Evolutionary conservation across 2,797 vertebrate genomes (phyloP), one percentile per base, ranked within the genome.

Genomic region (Poeciliopsis turneri): DNA sequence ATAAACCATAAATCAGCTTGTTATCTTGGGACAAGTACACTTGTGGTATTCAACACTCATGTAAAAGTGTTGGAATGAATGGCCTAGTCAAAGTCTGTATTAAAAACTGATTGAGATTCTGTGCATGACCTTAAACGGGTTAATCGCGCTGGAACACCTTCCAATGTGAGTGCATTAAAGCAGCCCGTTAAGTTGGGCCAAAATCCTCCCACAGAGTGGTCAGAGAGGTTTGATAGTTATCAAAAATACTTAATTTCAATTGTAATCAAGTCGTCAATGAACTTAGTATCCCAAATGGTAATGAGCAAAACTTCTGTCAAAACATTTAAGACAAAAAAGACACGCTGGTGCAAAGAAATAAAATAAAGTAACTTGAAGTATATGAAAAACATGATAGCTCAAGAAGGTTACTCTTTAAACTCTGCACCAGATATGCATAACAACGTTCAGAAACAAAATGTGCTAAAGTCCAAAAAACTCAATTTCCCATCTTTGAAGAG

Each of bases 401-500:
- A 25, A 25, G 12, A 57, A 57, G 11, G 18, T 4, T 20, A 57
- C 20, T 36, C 20, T 66, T 39, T 20, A 41, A 68, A 68, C 33
- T 41, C 18, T 13, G 20, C 2, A 5, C 64, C 8, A 66, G 33
- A 66, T 11, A 39, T 66, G 9, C 3, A 4, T 25, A 20, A 68
- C 9, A 11, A 41, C 30, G 33, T 68, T 68, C 25, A 11, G 20
- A 68, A 68, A 41, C 36, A 68, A 68, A 39, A 68, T 41, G 36
- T 41, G 64, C 33, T 41, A 80, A 85, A 82, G 25, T 89, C 75
- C 68, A 68, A 33, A 43, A 55, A 85, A 84, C 77, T 88, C 86
- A 83, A 89, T 91, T 92, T 90, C 82, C 81, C 80, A 85, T 76
- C 46, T 66, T 57, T 74, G 76, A 82, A 47, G 12, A 33, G 59